These are phyloP conservation scores for Ferrisia virgata DNA, from an alignment of 2,888 invertebrate genomes.

Conservation along the genomic window DNA sequence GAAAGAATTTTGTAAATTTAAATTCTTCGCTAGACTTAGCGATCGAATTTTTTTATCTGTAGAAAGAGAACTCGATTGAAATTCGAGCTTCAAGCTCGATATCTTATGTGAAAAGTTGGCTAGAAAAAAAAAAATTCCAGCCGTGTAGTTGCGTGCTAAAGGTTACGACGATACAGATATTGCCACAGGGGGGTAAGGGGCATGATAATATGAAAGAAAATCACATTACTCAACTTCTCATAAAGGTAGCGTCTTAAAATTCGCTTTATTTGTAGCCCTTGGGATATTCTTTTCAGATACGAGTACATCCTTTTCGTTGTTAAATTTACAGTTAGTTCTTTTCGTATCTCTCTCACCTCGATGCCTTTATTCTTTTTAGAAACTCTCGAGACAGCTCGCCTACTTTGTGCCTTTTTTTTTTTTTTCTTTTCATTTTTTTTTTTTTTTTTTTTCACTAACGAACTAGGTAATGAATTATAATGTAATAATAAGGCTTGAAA, in stretches of 20 bases:
- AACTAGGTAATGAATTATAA: not conserved
- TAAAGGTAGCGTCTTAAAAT: slow-evolving; percentile 17
- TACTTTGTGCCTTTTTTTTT: not conserved
- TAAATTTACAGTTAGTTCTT: not conserved
- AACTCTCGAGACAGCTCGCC: not conserved
- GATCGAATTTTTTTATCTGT: not conserved
- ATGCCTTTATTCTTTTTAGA: not conserved
- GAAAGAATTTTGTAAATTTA: not conserved
- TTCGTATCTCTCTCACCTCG: not conserved
- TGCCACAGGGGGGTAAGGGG: not conserved
- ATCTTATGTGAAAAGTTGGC: not conserved
- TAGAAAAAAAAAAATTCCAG: not conserved
- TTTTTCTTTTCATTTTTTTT: not conserved
- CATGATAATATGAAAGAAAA: not conserved
- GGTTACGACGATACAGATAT: not conserved
- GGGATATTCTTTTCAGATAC: not conserved
- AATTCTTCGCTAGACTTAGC: not conserved
- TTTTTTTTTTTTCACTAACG: not conserved
- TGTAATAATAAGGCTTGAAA: not conserved
- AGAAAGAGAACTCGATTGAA: not conserved
- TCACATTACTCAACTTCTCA: slow-evolving; percentile 5
- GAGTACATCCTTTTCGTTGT: not conserved
- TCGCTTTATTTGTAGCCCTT: slow-evolving; percentile 10
- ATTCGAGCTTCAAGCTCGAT: not conserved
- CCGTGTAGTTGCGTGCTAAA: not conserved